Conservation (phyloP, 2,797 vertebrate genomes). For the Pseudochirops corinnae region DNA sequence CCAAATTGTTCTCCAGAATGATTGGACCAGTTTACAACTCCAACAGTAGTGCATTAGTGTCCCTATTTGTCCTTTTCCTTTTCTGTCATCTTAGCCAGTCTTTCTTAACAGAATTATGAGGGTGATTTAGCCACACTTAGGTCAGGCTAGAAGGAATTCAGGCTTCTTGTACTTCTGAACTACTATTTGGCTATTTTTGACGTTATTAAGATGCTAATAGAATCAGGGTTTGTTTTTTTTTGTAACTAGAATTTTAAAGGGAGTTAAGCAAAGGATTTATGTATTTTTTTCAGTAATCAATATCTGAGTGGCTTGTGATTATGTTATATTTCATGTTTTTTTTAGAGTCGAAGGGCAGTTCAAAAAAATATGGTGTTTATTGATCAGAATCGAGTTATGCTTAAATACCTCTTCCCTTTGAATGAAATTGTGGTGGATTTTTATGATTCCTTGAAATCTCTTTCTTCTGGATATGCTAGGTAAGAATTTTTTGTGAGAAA, state of each 20-base stretch:
- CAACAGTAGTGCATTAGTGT: not conserved
- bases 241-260: slow-evolving; percentile 48
- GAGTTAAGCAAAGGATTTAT: slow-evolving; percentile 11
- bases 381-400: slow-evolving; percentile 94
- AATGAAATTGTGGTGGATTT: slow-evolving; percentile 99
- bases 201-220: slow-evolving; percentile 10
- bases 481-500: slow-evolving; percentile 76
- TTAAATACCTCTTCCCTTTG: slow-evolving; percentile 95
- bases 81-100: not conserved
- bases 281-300: not conserved
- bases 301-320: slow-evolving; percentile 39
- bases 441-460: slow-evolving; percentile 95
- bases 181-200: not conserved
- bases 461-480: slow-evolving; percentile 99
- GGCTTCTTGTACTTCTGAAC: not conserved
- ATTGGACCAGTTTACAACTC: not conserved
- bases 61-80: not conserved
- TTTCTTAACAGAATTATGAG: not conserved
- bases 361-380: slow-evolving; percentile 96
- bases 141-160: not conserved
- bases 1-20: not conserved
- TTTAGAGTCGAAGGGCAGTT: slow-evolving; percentile 91
- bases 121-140: not conserved
- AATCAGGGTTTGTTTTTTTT: slow-evolving; percentile 23
- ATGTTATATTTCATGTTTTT: slow-evolving; percentile 14